phyloP scores from a whole-genome alignment of 2,113 vertebrate genomes.

The Caracal caracal region DNA sequence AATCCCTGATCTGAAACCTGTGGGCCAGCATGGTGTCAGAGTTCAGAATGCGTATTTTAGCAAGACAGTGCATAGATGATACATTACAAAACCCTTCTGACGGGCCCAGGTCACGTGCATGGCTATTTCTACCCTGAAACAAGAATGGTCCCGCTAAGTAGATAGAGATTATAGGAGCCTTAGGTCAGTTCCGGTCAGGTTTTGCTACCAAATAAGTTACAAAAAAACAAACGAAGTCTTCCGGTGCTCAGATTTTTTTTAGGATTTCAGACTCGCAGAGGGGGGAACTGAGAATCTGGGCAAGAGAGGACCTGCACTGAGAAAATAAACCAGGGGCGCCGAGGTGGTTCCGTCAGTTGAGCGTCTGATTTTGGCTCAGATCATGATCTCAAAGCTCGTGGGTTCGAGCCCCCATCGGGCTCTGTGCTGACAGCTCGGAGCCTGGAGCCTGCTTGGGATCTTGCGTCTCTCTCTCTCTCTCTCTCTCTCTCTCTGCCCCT shows the following conservation, averaged over 20 bases:
- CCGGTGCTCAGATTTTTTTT: background rate
- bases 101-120: accelerated
- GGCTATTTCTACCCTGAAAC: background rate
- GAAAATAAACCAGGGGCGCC: background rate
- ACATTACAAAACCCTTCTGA: background rate
- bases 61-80: background rate
- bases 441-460: no score
- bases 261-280: background rate
- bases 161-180: background rate
- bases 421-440: no score
- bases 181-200: background rate
- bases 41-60: background rate
- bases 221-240: background rate
- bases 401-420: no score
- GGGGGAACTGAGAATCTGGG: background rate
- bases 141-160: background rate
- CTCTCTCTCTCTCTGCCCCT: no score
- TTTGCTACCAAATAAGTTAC: background rate
- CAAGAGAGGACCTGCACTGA: background rate
- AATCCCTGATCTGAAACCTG: background rate
- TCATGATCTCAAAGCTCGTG: no score
- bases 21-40: background rate
- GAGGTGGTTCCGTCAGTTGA: no score
- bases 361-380: no score
- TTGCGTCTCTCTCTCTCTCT: no score